phyloP scores from a whole-genome alignment of 1,140 invertebrate genomes.

The Drosophila murphyi region DNA sequence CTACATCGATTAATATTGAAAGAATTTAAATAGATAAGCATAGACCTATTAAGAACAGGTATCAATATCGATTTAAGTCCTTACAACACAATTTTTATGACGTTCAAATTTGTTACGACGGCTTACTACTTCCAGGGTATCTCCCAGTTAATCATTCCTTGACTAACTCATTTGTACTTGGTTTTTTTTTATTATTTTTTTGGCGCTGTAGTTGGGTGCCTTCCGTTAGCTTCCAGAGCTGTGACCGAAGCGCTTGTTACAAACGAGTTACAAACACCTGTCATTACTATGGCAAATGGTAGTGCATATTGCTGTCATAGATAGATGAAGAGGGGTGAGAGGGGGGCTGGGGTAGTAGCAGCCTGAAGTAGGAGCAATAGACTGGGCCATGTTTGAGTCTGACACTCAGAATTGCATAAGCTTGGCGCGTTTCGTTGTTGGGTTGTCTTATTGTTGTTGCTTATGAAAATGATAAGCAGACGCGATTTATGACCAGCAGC shows the following conservation, averaged over 20 bases:
- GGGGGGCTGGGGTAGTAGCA: no score
- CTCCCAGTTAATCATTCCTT: neutral
- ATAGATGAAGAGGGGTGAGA: neutral
- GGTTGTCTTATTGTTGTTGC: conserved; percentile 68
- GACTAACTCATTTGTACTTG: conserved; percentile 21
- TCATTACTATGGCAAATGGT: conserved; percentile 75
- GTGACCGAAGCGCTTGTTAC: conserved; percentile 36
- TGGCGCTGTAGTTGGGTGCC: conserved; percentile 29
- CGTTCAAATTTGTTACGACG: neutral
- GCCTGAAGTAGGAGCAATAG: conserved; percentile 1
- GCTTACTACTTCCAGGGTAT: neutral
- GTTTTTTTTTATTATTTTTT: conserved; percentile 32
- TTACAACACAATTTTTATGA: no score
- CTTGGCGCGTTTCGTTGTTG: conserved; percentile 40
- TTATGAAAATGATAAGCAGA: conserved; percentile 83
- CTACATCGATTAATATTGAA: no score
- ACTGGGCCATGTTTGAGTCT: conserved; percentile 26
- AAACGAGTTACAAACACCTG: conserved; percentile 83
- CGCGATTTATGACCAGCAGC: conserved; percentile 72
- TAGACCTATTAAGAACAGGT: no score
- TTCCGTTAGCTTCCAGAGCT: conserved; percentile 61
- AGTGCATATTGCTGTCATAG: conserved; percentile 32
- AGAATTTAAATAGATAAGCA: no score
- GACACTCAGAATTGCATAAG: conserved; percentile 77
- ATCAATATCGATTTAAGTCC: neutral